phyloP scores from a whole-genome alignment of 2,113 vertebrate species.

The Strix aluco region DNA sequence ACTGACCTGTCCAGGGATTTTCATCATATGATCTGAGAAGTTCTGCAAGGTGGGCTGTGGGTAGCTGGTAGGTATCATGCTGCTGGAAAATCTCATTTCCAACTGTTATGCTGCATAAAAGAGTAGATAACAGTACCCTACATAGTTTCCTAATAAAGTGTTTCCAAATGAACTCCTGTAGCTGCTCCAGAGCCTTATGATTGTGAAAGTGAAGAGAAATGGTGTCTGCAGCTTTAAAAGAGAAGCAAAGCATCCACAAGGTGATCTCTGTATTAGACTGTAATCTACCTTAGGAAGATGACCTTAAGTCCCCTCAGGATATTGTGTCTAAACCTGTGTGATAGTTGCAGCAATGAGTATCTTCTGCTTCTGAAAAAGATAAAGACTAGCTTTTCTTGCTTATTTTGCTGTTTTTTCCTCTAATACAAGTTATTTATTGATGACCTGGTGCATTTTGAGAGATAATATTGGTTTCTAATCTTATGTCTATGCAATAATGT shows the following conservation, averaged over 20 bases:
- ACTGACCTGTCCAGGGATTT: not conserved
- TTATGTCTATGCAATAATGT: not conserved
- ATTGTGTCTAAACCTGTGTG: not conserved
- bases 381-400: not conserved
- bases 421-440: not conserved
- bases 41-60: not conserved
- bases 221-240: not conserved
- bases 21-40: not conserved
- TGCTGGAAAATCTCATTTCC: conserved; percentile 11
- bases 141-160: not conserved
- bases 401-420: not conserved
- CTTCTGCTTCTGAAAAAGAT: not conserved
- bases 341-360: not conserved
- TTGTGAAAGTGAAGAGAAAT: not conserved
- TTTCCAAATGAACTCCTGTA: not conserved
- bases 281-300: not conserved
- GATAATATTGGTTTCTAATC: not conserved
- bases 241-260: not conserved
- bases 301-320: not conserved
- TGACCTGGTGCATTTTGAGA: not conserved
- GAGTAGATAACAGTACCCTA: not conserved
- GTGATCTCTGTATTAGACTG: not conserved
- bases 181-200: not conserved
- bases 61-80: not conserved
- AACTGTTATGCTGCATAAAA: not conserved